Evolutionary conservation across 1,140 invertebrate genomes (phyloP), one percentile per base, ranked within the genome.

Genomic region (Macrotrachela quadricornifera): DNA sequence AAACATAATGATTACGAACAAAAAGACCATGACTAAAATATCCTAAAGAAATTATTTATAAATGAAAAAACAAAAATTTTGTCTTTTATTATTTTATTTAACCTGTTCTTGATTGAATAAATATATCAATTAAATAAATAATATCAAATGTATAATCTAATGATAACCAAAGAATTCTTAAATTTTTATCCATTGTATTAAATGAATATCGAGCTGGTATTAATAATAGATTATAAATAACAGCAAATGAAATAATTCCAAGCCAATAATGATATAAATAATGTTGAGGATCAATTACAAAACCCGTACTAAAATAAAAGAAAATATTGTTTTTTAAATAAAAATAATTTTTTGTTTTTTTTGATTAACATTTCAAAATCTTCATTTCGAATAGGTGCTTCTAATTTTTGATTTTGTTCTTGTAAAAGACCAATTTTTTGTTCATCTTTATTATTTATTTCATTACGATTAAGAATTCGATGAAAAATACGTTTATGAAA

Each of bases 11-110:
- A 63, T 92, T 83, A 30, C 78, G 76, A 11, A 92, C 85, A 64
- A 92, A 74, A 4, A 94, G 74, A 10, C 88, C 88, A 74, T 94
- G 85, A 63, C 92, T 85, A 60, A 94, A 70, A 68, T 82, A 88
- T 49, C 84, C 84, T 88, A 14, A 46, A 39, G 41, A 16, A 17
- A 16, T 40, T 14, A 8, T 15, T 14, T 6, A 0, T 13, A 42
- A 50, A 55, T 10, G 39, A 45, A 56, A 36, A 53, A 8, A 49
- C n/a, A n/a, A n/a, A n/a, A n/a, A n/a, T n/a, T n/a, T n/a, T n/a
- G n/a, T n/a, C n/a, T n/a, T n/a, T n/a, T n/a, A 11, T 18, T 37
- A 0, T 38, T 51, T 44, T 12, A 2, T 57, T 70, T 68, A 73
- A 87, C 87, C 86, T 79, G 90, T 87, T 63, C 87, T 79, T 56